Evolutionary conservation across 2,797 vertebrate genomes (phyloP), one percentile per base, ranked within the genome.

Genomic region (Gadopsis marmoratus): DNA sequence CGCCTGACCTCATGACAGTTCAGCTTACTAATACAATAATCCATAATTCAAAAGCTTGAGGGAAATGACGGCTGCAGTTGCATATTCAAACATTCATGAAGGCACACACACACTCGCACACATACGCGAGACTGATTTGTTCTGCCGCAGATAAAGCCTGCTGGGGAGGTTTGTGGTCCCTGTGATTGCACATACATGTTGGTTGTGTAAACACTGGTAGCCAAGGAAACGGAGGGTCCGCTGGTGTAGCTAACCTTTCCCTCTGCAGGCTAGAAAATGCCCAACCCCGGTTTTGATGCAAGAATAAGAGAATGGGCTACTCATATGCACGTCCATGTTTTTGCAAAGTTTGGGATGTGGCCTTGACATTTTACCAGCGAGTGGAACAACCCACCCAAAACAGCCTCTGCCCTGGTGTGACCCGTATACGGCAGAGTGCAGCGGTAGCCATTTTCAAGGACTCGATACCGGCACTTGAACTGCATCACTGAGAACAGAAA

Each of bases 151-250:
- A 84, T 86, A 81, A 78, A 63, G 71, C 31, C 82, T 71, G 64
- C 60, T 4, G 54, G 29, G 69, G 51, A 63, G 67, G 51, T 61
- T 41, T 81, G 82, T 0, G 74, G 84, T 69, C 76, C 43, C 62
- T 31, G 56, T 80, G 81, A 89, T 79, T 87, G 85, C 88, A 79
- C 79, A 86, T 79, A 83, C 74, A 79, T 33, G 81, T 79, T 86
- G 76, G 48, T 82, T 87, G 56, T 84, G 84, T 84, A 88, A 93
- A 92, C 87, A 85, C 33, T 9, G 51, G 90, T 91, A 51, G 70
- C 82, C 65, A 35, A 50, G 89, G 89, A 90, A 88, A 90, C 83
- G 1, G 33, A 35, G 79, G 89, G 87, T 89, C 88, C 80, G 83
- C 33, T 88, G 80, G 84, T 82, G 81, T 80, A 41, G 82, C 79